Evolutionary conservation across 2,888 invertebrate species (phyloP).

Genomic region (Pachydiplax longipennis): DNA sequence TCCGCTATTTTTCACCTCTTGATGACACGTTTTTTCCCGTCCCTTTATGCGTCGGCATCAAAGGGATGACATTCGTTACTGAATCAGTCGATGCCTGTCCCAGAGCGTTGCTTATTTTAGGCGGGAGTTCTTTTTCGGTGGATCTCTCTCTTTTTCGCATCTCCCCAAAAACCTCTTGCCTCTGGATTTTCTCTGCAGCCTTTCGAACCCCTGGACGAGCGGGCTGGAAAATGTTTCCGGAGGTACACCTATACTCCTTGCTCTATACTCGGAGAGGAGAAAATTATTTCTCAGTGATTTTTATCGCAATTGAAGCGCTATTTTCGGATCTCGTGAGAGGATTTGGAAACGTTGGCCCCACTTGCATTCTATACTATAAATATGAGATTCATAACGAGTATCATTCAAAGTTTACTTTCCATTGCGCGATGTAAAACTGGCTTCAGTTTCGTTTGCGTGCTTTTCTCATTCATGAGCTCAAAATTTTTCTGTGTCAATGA

Average conservation of each 20-base stretch:
- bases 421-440: no score
- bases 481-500: no score
- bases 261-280: no score
- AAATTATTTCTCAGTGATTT: no score
- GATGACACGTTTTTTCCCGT: background rate
- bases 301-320: no score
- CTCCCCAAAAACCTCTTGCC: background rate
- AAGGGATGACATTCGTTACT: conserved; percentile 15
- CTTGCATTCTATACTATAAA: no score
- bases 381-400: no score
- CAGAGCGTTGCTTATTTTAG: conserved; percentile 17
- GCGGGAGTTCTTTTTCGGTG: background rate
- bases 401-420: no score
- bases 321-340: no score
- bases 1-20: background rate
- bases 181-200: background rate
- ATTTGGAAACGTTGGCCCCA: no score
- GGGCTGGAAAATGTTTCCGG: background rate
- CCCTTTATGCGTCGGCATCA: background rate
- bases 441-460: no score
- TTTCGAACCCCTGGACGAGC: background rate
- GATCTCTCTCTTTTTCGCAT: background rate
- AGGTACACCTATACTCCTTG: background rate
- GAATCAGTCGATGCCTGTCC: background rate
- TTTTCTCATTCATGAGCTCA: no score